Base-by-base conservation (phyloP, 2,797 vertebrate genomes). In the Nannoperca australis region DNA sequence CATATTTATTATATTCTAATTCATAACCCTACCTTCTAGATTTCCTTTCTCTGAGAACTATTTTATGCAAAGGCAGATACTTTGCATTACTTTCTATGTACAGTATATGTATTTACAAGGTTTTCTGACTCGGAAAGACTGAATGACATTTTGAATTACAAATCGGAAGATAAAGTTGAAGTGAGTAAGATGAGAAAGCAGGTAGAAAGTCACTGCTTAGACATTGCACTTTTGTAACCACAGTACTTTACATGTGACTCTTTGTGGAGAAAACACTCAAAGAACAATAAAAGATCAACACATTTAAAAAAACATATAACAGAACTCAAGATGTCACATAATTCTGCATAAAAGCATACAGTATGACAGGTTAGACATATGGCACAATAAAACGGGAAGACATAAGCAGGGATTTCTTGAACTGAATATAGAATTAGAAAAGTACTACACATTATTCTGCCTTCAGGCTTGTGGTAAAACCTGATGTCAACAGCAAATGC, bases 401-500 rank as follows among this genome's bases (percentile, higher is more conserved):
- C 50, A 61, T 55, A 5, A 42, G 32, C 42, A 44, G 18, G n/a
- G 51, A 69, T 83, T 63, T 73, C 79, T 66, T 79, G 32, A 82
- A 73, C 47, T 79, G 79, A 73, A 72, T 79, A 50, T 55, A 67
- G 45, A 45, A 15, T 54, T 55, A 81, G 1, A 18, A 15, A 13
- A 81, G 0, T 45, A 15, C 18, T 17, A 63, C 30, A 67, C 47
- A 50, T 77, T 78, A 81, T 68, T 68, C 67, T 67, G 65, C 87
- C 85, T 81, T 73, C 18, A 49, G 84, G 80, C 81, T 51, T 15
- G 42, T 78, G 73, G 79, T 86, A 79, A 84, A 90, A 78, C 82
- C 55, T 69, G 45, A 75, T 89, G 84, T 91, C 86, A 93, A 83
- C 65, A 81, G 77, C 68, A 85, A 86, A 90, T 88, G 72, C 81